Base-by-base conservation (phyloP, 2,797 vertebrate species). In the Setipinna tenuifilis region DNA sequence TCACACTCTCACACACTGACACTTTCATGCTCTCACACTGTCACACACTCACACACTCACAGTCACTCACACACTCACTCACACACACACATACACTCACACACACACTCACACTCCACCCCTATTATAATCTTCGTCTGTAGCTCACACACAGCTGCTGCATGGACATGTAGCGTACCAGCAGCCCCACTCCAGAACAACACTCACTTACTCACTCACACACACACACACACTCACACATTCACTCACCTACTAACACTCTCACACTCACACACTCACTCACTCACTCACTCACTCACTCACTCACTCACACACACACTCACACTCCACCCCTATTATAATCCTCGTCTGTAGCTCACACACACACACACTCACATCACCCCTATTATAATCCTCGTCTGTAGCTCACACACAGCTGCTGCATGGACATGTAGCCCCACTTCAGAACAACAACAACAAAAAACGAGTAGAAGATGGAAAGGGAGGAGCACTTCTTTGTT, bases 121-220 rank as follows among this genome's bases (percentile, higher is more conserved):
- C n/a, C 61, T 23, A 65, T 23, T 25, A 25, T 25, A 65, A 65
- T 68, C 75, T 17, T 25, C 35, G 58, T 61, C 68, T 41, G 58
- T 61, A 82, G 41, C 71, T 68, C 41, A 54, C 57, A 41, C 81
- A 62, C 82, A 84, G 83, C 71, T 83, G 81, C 85, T 44, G 61
- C n/a, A 65, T 2, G 10, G 61, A 65, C n/a, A n/a, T 65, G 25
- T 59, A 83, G n/a, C n/a, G n/a, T n/a, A n/a, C n/a, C n/a, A n/a
- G n/a, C n/a, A n/a, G 71, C 23, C 82, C 71, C 23, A 25, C 84
- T 86, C 16, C 31, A 41, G 48, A 71, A 84, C 82, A 58, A 65
- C 61, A 54, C 46, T n/a, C n/a, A n/a, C n/a, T n/a, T n/a, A 48
- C 46, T 4, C 46, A 48, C 46, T 4, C 46, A 48, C 46, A 48